Evolutionary conservation across 2,797 vertebrate species (phyloP).

Genomic region (Sandelia bainsii): DNA sequence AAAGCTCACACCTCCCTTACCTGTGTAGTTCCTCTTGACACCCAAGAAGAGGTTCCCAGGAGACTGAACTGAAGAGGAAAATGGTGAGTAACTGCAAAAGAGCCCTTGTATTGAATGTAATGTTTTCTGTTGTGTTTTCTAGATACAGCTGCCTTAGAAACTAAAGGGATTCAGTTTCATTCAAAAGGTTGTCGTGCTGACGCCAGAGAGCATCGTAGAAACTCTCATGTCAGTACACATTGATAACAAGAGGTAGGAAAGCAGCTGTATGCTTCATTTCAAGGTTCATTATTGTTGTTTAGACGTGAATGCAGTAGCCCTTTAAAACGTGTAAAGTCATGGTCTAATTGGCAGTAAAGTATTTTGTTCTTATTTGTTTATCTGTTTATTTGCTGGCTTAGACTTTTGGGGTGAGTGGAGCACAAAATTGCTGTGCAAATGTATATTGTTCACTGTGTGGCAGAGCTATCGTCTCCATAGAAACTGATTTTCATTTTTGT

Average conservation of each 20-base stretch:
- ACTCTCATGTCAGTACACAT: constrained; percentile 26
- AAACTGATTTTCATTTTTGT: constrained; percentile 68
- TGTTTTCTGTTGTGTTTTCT: not conserved
- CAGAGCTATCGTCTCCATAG: constrained; percentile 75
- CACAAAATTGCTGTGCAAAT: constrained; percentile 79
- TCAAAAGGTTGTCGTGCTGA: constrained; percentile 13
- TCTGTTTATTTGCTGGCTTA: constrained; percentile 75
- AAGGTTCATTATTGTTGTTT: constrained; percentile 64
- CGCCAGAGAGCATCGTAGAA: constrained; percentile 15
- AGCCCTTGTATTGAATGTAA: not conserved
- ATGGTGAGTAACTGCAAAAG: not conserved
- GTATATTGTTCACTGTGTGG: constrained; percentile 75
- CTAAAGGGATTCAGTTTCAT: constrained; percentile 8
- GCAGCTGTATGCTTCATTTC: constrained; percentile 50
- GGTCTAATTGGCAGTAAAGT: constrained; percentile 70
- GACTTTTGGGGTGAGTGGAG: constrained; percentile 75
- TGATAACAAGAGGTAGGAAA: constrained; percentile 35
- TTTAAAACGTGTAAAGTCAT: constrained; percentile 70
- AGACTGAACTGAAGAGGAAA: not conserved
- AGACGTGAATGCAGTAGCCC: constrained; percentile 54
- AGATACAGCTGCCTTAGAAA: not conserved
- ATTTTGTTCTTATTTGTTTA: constrained; percentile 72
- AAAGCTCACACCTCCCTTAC: not conserved
- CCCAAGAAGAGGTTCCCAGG: not conserved
- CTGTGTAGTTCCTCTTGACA: not conserved